phyloP scores from a whole-genome alignment of 1,140 invertebrate species.

The Conus betulinus region DNA sequence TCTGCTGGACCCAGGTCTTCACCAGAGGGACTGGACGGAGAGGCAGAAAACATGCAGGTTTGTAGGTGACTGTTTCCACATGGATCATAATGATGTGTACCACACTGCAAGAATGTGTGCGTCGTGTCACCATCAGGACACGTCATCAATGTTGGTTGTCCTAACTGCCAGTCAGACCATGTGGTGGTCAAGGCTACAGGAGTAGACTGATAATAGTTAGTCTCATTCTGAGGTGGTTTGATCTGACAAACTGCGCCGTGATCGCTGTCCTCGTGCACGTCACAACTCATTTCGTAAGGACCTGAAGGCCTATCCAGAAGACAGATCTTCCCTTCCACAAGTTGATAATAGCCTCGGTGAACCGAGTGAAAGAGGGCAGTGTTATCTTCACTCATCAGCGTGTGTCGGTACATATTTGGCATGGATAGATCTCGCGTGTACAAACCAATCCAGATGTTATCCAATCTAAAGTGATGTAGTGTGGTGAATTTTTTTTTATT shows the following conservation, averaged over 20 bases:
- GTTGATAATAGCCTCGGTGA: background rate
- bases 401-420: background rate
- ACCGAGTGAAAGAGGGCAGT: background rate
- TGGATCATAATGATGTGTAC: background rate
- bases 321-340: background rate
- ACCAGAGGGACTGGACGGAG: background rate
- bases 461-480: background rate
- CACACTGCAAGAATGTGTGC: conserved; percentile 14
- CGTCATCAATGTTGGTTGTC: background rate
- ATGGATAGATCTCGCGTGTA: background rate
- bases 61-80: background rate
- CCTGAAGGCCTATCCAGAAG: background rate
- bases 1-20: no score
- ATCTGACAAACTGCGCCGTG: background rate
- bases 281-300: background rate
- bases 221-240: no score
- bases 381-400: background rate
- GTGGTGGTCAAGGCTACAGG: background rate
- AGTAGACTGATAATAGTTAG: background rate
- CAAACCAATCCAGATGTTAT: background rate
- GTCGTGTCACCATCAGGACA: conserved; percentile 8
- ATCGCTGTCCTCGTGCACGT: no score
- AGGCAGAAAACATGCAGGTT: no score
- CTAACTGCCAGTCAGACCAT: background rate
- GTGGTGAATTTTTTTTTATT: background rate